Evolutionary conservation across 2,113 vertebrate genomes (phyloP).

Genomic region (Larimichthys polyactis): DNA sequence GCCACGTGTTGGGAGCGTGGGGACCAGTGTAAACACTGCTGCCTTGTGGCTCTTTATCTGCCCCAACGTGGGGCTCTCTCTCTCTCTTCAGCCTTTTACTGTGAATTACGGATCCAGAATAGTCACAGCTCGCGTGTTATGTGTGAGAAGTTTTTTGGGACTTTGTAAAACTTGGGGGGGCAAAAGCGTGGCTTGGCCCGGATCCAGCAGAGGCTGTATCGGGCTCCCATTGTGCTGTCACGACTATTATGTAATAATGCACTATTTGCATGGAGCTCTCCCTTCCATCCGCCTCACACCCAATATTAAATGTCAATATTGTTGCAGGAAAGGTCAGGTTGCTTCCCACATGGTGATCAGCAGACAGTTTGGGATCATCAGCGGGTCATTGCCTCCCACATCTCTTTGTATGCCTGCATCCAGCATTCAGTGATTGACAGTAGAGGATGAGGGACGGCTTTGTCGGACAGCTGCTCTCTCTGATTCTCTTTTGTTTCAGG

Average conservation of each 20-base stretch:
- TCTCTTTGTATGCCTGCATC: neutral
- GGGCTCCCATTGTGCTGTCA: slow-evolving; percentile 40
- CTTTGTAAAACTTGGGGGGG: neutral
- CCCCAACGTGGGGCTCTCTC: no score
- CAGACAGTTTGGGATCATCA: slow-evolving; percentile 16
- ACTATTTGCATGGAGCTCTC: slow-evolving; percentile 44
- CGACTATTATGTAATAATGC: slow-evolving; percentile 33
- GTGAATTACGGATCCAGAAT: neutral
- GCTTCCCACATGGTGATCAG: slow-evolving; percentile 11
- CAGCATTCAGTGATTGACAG: neutral
- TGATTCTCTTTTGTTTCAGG: slow-evolving; percentile 36
- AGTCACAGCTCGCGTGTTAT: neutral
- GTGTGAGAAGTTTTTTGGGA: neutral
- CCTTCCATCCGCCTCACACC: neutral
- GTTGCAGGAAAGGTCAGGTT: slow-evolving; percentile 51
- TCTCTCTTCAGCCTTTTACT: neutral
- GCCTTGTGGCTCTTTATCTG: slow-evolving; percentile 24
- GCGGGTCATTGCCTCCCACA: slow-evolving; percentile 27
- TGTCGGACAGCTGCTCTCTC: neutral
- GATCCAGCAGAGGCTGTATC: neutral
- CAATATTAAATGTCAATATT: slow-evolving; percentile 52
- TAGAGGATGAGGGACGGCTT: neutral
- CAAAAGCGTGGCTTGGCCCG: neutral
- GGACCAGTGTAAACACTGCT: slow-evolving; percentile 76
- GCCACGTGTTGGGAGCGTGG: slow-evolving; percentile 71